Evolutionary conservation across 2,888 invertebrate species (phyloP), one percentile per base, ranked within the genome.

Genomic region (Hyalella azteca): DNA sequence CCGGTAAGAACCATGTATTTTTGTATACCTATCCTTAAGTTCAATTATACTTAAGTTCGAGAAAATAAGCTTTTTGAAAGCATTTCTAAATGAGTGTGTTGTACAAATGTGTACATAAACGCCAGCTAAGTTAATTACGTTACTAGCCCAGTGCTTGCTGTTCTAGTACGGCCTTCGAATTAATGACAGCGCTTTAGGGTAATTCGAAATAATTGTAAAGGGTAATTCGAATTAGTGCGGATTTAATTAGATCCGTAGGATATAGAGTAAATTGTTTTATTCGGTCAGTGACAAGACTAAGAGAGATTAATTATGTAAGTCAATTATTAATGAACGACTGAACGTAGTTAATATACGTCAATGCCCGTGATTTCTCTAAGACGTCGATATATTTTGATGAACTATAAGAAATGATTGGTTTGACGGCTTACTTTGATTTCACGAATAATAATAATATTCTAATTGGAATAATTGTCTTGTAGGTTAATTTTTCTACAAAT

Each of bases 1-100:
- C 29, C 19, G 36, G 36, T 66, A 66, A n/a, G 66, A 66, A n/a
- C 66, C 66, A 66, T 66, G 66, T 66, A 66, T 66, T 66, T 66
- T 66, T 66, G 66, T 66, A 66, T 36, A 36, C 32, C 66, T 66
- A 66, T 66, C 39, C 66, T 66, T 66, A 66, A 66, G 66, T 66
- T 66, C 11, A 36, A n/a, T 66, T 66, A 36, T 29, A 36, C 66
- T 36, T 66, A 66, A 66, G 66, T 66, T 66, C 36, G 54, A 54
- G 54, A 36, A 39, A 19, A 66, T 36, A 22, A 29, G 66, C 66
- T 32, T 22, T 66, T 3, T 36, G 36, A 5, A 11, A 66, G 66
- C n/a, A 66, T 66, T 36, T 66, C 19, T 36, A 36, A 19, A 29
- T 66, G 29, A 36, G 39, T 15, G 66, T 66, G 54, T 19, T 66